Evolutionary conservation across 2,113 vertebrate genomes (phyloP), one percentile per base, ranked within the genome.

Genomic region (Alectura lathami): DNA sequence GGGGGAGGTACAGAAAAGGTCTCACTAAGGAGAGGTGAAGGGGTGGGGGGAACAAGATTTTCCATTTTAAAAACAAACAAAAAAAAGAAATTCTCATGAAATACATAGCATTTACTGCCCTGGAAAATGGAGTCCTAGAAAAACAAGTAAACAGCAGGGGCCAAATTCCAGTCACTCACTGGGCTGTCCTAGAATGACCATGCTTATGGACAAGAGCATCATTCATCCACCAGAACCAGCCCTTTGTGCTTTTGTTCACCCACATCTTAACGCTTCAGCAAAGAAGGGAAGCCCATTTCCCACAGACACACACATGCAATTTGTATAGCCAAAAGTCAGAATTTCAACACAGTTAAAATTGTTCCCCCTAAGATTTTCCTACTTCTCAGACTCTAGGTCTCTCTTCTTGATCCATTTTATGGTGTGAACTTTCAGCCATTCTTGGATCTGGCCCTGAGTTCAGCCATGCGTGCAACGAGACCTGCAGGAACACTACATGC

Each of bases 111-210:
- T 62, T 88, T 88, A 67, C 26, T 34, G 43, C 29, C 27, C 50
- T 56, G 30, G 32, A 70, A 91, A 87, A 34, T 51, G 43, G 9
- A 93, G 42, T 70, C 29, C 38, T 60, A 3, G 0, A 86, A 82
- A 94, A 93, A 90, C 29, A 47, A 45, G 43, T 68, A 75, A 91
- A 79, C 1, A 0, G 53, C 54, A 87, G n/a, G 13, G 79, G 43
- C 74, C 78, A 26, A 91, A 88, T 64, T 88, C 86, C 83, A 81
- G 12, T 34, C 40, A 50, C 47, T 60, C 40, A n/a, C 4, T 13
- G 59, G 42, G 40, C 68, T 94, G 94, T 86, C 94, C 96, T 90
- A 56, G 60, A 64, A 91, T 83, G 95, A 93, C 89, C 79, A 93
- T 0, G 1, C 7, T 27, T 60, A 56, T 3, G 13, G 79, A 95